These are phyloP conservation scores for Speoplatyrhinus poulsoni DNA, from an alignment of 2,113 vertebrate genomes.

Conservation along the genomic window DNA sequence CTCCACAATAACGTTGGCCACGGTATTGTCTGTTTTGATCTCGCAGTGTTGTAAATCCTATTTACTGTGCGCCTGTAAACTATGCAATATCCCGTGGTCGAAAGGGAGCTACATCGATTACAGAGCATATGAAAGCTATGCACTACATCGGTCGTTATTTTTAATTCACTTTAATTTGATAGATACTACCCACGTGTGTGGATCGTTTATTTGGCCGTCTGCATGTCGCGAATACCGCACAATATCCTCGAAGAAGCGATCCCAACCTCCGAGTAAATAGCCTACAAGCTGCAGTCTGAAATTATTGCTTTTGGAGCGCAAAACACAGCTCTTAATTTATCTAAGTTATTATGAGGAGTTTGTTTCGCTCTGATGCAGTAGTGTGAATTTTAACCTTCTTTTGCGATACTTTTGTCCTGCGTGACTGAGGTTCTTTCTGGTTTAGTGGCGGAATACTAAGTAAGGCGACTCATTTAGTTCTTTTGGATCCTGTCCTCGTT, in stretches of 20 bases:
- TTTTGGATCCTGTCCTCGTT: slow-evolving; percentile 69
- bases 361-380: background rate
- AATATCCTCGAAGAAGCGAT: slow-evolving; percentile 22
- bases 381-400: slow-evolving; percentile 44
- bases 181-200: too few relatives aligned
- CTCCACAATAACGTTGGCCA: background rate
- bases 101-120: background rate
- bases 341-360: too few relatives aligned
- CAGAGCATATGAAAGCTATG: too few relatives aligned
- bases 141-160: too few relatives aligned
- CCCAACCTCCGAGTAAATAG: background rate
- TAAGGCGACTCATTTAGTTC: slow-evolving; percentile 71
- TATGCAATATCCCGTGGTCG: background rate
- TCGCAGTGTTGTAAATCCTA: background rate
- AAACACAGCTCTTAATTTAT: too few relatives aligned
- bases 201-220: slow-evolving; percentile 18
- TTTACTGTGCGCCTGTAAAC: too few relatives aligned
- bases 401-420: slow-evolving; percentile 47
- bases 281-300: too few relatives aligned
- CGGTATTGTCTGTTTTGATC: slow-evolving; percentile 5
- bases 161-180: too few relatives aligned
- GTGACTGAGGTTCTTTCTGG: slow-evolving; percentile 44
- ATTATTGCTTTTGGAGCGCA: too few relatives aligned
- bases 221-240: slow-evolving; percentile 21
- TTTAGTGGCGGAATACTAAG: slow-evolving; percentile 72